Base-by-base conservation (phyloP, 2,113 vertebrate species). In the Chionomys nivalis region DNA sequence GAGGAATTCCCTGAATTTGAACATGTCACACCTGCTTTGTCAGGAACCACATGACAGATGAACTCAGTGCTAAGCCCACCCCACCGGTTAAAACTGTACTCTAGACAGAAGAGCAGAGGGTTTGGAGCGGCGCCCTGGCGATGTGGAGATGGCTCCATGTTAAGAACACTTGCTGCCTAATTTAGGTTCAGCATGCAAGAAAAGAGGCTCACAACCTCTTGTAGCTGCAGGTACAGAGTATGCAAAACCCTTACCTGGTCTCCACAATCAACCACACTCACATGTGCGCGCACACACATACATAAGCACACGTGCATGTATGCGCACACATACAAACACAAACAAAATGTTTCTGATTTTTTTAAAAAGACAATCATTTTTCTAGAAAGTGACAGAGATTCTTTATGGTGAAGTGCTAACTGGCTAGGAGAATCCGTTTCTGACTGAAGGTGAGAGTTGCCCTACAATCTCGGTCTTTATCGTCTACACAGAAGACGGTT, bases 351-450 rank as follows among this genome's bases (percentile, higher is more conserved):
- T 42, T 19, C 2, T 13, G 55, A 21, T 58, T 26, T 83, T 63
- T 77, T 63, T 63, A 17, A 28, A 42, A 42, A 63, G 55, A 16
- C 39, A 63, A 39, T 83, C 39, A 39, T 58, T 87, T 87, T 73
- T 94, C 81, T 85, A 70, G 55, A n/a, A 93, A 86, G 88, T 36
- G 0, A 28, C 31, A 75, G 26, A 55, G 87, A 81, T 19, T 5
- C 1, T 63, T 42, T 65, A 39, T 65, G 21, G 70, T 39, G 81
- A 66, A 93, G 31, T 49, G 9, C 44, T 78, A 23, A 39, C 78
- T 68, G 21, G 33, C 44, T 92, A 70, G 83, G 93, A 95, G 9
- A 61, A 66, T 58, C 90, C 13, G 21, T 94, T 95, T 79, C 82
- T 88, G 28, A 33, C 89, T 49, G 55, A 39, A 94, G 95, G 72